Conservation (phyloP, 2,113 vertebrate genomes). For the Amphiprion percula region DNA sequence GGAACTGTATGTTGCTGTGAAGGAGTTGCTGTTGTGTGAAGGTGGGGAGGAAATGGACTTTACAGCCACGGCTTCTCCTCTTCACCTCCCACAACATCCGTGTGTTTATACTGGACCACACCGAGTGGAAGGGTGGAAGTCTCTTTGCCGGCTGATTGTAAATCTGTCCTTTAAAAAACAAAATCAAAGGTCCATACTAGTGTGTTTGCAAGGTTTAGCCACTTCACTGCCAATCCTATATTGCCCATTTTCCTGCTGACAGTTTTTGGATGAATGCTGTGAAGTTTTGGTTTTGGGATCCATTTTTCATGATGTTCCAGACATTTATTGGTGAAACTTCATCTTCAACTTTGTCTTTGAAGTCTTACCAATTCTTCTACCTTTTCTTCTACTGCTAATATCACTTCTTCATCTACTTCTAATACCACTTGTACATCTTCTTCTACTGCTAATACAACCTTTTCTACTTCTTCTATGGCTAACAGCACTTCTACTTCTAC, state of each 20-base stretch:
- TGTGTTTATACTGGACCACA: conserved; percentile 52
- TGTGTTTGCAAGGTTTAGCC: not conserved
- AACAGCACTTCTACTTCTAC: no score
- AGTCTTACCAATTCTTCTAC: no score
- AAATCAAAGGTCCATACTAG: not conserved
- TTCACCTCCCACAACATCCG: conserved; percentile 38
- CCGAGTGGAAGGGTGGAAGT: conserved; percentile 6
- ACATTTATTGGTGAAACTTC: no score
- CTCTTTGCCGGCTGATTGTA: conserved; percentile 9
- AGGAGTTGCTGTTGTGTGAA: conserved; percentile 33
- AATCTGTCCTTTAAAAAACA: conserved; percentile 15
- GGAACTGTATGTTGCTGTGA: conserved; percentile 18
- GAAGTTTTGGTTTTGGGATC: not conserved
- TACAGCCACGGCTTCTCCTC: conserved; percentile 31
- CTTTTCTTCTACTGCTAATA: no score
- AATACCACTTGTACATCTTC: no score
- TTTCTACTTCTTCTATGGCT: no score
- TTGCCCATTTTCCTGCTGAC: no score
- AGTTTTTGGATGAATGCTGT: no score
- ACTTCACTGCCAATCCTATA: not conserved
- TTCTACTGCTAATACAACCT: no score
- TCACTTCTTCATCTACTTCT: no score
- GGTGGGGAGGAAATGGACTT: conserved; percentile 55
- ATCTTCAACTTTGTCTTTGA: no score
- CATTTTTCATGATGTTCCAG: no score